Evolutionary conservation across 2,113 vertebrate genomes (phyloP).

Genomic region (Varanus komodoensis): DNA sequence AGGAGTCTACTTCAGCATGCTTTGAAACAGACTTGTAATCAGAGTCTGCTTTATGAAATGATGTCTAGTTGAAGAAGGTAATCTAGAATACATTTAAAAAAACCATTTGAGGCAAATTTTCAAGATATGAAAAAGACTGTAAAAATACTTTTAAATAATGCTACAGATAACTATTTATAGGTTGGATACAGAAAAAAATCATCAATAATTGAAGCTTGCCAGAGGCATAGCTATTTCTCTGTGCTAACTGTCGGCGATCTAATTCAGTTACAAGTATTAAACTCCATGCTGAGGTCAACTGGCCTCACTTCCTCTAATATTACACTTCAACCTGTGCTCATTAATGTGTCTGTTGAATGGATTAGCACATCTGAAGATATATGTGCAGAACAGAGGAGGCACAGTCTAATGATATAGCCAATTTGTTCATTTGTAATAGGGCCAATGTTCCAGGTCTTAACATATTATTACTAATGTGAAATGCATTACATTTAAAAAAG

Average conservation of each 20-base stretch:
- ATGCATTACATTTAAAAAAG: conserved; percentile 85
- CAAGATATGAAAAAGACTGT: conserved; percentile 55
- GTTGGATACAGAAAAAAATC: conserved; percentile 77
- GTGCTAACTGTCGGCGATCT: conserved; percentile 78
- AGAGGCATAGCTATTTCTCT: conserved; percentile 83
- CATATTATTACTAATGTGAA: conserved; percentile 81
- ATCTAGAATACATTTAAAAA: conserved; percentile 37
- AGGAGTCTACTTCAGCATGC: neutral
- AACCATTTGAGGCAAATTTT: conserved; percentile 25
- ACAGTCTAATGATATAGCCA: conserved; percentile 80
- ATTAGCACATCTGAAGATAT: conserved; percentile 86
- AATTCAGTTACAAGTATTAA: conserved; percentile 88
- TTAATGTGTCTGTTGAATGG: conserved; percentile 86
- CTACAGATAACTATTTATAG: conserved; percentile 69
- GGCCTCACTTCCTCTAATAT: conserved; percentile 82
- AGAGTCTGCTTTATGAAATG: conserved; percentile 37
- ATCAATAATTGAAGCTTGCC: conserved; percentile 83
- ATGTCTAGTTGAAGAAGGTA: conserved; percentile 21
- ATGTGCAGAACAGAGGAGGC: conserved; percentile 78
- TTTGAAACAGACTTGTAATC: neutral
- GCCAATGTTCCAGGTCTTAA: conserved; percentile 72
- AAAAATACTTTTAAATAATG: conserved; percentile 64
- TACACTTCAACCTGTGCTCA: conserved; percentile 84
- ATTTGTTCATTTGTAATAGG: conserved; percentile 80
- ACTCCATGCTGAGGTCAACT: conserved; percentile 83